Base-by-base conservation (phyloP, 2,113 vertebrate species). In the Rousettus leschenaultii region DNA sequence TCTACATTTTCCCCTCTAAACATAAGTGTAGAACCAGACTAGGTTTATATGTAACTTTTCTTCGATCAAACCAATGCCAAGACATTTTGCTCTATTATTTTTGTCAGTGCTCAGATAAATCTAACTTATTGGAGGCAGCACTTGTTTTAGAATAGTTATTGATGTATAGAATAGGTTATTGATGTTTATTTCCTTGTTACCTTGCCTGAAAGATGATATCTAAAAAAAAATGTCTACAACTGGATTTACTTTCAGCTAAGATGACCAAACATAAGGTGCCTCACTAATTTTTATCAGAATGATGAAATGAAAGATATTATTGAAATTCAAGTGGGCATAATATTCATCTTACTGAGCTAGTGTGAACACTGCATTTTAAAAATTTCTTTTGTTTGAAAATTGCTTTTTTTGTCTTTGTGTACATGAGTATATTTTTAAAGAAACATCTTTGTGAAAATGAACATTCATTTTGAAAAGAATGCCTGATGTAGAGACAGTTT, bases 331-430 rank as follows among this genome's bases (percentile, higher is more conserved):
- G 66, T 94, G 96, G 66, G 74, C 95, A 79, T n/a, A 89, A 97
- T 45, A 61, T 89, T 55, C 53, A 95, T 94, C 70, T 65, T n/a
- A 13, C 57, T 33, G 38, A 94, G 6, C n/a, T 90, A 61, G n/a
- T 35, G 35, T 87, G 94, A 96, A 92, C 7, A 70, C 8, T 90
- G 48, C 45, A 86, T 91, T 97, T 95, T 43, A 89, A 97, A 98
- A 94, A 88, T 65, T 65, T 79, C 90, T 97, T 96, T 97, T 97
- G 95, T 97, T 96, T 77, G 95, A 97, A 97, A 94, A 88, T 65
- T 61, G 65, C 57, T 94, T 96, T 89, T 97, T 97, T 96, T 95
- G 95, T 80, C 77, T 95, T 83, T 59, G 73, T 66, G 74, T 92
- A 35, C 85, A 95, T 88, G 92, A 94, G 48, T 53, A 57, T 88